Evolutionary conservation across 2,888 invertebrate genomes (phyloP).

Genomic region (Stictocephala bisonia): DNA sequence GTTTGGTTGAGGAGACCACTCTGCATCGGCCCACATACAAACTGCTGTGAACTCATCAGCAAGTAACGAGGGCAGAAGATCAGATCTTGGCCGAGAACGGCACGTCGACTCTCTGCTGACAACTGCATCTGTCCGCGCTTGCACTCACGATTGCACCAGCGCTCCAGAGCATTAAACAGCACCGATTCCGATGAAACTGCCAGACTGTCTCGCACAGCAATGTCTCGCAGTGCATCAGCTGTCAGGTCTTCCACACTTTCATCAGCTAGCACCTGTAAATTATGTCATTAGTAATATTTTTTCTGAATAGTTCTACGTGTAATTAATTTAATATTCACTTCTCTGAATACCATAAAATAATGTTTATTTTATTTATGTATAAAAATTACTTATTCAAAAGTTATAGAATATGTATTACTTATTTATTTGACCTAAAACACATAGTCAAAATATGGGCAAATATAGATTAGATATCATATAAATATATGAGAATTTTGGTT

Average conservation of each 20-base stretch:
- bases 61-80: slow-evolving; percentile 75
- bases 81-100: slow-evolving; percentile 66
- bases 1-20: slow-evolving; percentile 69
- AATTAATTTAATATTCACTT: too few relatives aligned
- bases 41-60: slow-evolving; percentile 73
- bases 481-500: too few relatives aligned
- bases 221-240: slow-evolving; percentile 72
- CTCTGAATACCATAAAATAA: too few relatives aligned
- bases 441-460: too few relatives aligned
- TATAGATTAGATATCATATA: too few relatives aligned
- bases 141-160: slow-evolving; percentile 72
- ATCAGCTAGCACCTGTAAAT: slow-evolving; percentile 66
- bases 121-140: slow-evolving; percentile 67
- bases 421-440: too few relatives aligned
- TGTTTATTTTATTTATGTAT: too few relatives aligned
- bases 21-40: slow-evolving; percentile 70
- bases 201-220: slow-evolving; percentile 76
- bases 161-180: slow-evolving; percentile 73
- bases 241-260: slow-evolving; percentile 73
- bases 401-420: too few relatives aligned
- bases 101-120: slow-evolving; percentile 67
- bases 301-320: too few relatives aligned
- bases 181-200: slow-evolving; percentile 67
- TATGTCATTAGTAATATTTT: too few relatives aligned
- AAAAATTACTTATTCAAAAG: too few relatives aligned